A percentile compares a stretch with the other conserved stretches of the same genome.
phyloP scores from a whole-genome alignment of 2,113 vertebrate genomes.

The mouse (Mus musculus) region GRCm39 chr2:173191501-173192000 shows the following conservation, averaged over 20 bases:
- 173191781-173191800: not conserved
- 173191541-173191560: constrained; percentile 18
- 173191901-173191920: constrained; percentile 33
- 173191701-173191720: constrained; percentile 70
- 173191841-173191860: constrained; percentile 55
- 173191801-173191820: not conserved
- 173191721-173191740: not conserved
- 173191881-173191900: constrained; percentile 52
- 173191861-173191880: constrained; percentile 66
- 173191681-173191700: not conserved
- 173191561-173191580: not conserved
- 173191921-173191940: not conserved
- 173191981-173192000: constrained; percentile 39
- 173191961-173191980: constrained; percentile 59
- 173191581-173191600: not conserved
- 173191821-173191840: not conserved
- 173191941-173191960: not conserved
- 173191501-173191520: not conserved
- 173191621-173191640: constrained; percentile 75
- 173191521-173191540: not conserved
- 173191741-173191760: constrained; percentile 64
- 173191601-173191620: constrained; percentile 53
- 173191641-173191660: constrained; percentile 62
- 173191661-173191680: not conserved
- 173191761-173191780: constrained; percentile 56